Evolutionary conservation across 2,797 vertebrate species (phyloP).

Genomic region (Neomorphus geoffroyi): DNA sequence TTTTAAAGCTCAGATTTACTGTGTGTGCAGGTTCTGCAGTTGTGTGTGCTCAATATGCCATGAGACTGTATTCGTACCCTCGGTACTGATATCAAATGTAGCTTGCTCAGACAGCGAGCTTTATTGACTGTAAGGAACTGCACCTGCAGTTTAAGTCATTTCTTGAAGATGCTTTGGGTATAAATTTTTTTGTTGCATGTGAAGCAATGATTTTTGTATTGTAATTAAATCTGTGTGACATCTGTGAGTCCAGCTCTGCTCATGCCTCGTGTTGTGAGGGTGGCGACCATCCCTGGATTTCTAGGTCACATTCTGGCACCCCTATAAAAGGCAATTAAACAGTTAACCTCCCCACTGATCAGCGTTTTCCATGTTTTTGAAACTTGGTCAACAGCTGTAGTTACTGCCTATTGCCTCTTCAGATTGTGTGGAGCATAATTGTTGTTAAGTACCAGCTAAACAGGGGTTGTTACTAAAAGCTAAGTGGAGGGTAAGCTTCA

Average conservation of each 20-base stretch:
- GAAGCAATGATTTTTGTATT: not conserved
- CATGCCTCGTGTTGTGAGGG: not conserved
- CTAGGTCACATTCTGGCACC: not conserved
- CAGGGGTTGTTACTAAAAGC: not conserved
- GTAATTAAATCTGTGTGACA: not conserved
- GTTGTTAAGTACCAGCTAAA: not conserved
- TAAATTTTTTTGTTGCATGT: not conserved
- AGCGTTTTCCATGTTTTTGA: not conserved
- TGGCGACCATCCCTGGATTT: not conserved
- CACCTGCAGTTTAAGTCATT: not conserved
- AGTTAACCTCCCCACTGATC: slow-evolving; percentile 14
- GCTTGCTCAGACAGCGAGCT: not conserved
- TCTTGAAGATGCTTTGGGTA: not conserved
- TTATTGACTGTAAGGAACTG: not conserved
- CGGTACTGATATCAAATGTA: not conserved
- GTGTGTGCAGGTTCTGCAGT: not conserved
- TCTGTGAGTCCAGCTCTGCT: not conserved
- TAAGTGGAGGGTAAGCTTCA: not conserved
- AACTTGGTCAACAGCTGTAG: not conserved
- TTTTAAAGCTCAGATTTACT: not conserved
- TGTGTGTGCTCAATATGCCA: not conserved
- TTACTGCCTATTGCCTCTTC: not conserved
- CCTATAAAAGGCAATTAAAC: not conserved
- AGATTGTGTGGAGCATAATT: not conserved
- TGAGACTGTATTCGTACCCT: not conserved